A percentile compares a stretch with the other conserved stretches of the same genome.
These are phyloP conservation scores for Macquaria ambigua DNA, from an alignment of 2,113 vertebrate genomes.

Conservation along the genomic window DNA sequence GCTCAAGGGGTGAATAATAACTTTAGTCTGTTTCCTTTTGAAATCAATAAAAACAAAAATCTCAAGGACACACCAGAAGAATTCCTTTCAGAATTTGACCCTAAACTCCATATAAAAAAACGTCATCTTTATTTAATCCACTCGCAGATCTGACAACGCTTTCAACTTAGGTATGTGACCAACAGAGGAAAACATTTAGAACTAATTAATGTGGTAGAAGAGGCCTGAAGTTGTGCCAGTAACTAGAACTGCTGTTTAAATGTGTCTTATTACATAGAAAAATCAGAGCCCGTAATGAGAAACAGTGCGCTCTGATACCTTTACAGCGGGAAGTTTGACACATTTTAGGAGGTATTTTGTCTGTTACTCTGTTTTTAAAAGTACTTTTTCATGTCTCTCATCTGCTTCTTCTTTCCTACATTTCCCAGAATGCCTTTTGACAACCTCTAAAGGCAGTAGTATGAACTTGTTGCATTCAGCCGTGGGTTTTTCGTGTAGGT, in stretches of 20 bases:
- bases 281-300: too few species aligned
- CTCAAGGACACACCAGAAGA: background rate
- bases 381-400: background rate
- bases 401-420: background rate
- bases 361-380: too few species aligned
- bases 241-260: too few species aligned
- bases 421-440: slow-evolving; percentile 4
- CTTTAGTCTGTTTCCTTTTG: slow-evolving; percentile 1
- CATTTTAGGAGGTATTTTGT: too few species aligned
- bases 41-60: slow-evolving; percentile 6
- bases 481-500: background rate
- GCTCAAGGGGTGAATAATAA: background rate
- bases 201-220: background rate
- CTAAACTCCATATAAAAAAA: background rate
- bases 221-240: background rate
- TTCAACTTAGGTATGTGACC: background rate
- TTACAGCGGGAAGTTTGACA: too few species aligned
- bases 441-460: background rate
- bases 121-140: background rate
- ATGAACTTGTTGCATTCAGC: background rate
- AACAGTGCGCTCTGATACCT: too few species aligned
- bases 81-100: background rate
- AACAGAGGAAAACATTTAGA: background rate
- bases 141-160: background rate
- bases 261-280: too few species aligned